Conservation (phyloP, 2,113 vertebrate species). For the Mesembrinibis cayennensis region DNA sequence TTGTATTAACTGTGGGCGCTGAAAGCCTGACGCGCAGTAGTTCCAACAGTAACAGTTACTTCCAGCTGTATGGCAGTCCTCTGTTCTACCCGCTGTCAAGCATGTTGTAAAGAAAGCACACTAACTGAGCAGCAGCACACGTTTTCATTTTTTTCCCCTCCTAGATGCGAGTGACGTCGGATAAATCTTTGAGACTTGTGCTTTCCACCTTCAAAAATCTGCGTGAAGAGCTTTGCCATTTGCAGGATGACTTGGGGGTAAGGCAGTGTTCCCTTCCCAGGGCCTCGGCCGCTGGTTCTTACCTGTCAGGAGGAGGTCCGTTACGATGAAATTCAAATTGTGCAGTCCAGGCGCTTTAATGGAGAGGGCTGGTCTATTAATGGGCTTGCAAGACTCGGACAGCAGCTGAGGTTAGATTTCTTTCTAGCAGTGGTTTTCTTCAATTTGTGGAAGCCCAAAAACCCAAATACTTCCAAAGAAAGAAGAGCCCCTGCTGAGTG, state of each 20-base stretch:
- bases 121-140: neutral
- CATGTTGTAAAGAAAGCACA: neutral
- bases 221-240: conserved; percentile 89
- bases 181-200: conserved; percentile 90
- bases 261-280: neutral
- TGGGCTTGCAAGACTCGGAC: accelerated
- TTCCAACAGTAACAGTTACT: neutral
- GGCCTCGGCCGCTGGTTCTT: neutral
- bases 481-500: neutral
- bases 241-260: conserved; percentile 91
- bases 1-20: neutral
- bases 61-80: neutral
- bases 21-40: accelerated
- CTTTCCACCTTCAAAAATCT: conserved; percentile 91
- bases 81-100: neutral
- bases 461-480: neutral
- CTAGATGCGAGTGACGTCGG: conserved; percentile 88
- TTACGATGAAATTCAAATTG: neutral
- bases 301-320: accelerated
- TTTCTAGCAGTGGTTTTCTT: neutral
- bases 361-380: neutral
- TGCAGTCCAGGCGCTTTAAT: neutral
- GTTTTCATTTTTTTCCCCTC: neutral
- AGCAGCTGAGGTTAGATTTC: no score
- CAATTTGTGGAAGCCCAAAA: neutral